Base-by-base conservation (phyloP, 2,888 invertebrate genomes). In the Dasypolia templi region DNA sequence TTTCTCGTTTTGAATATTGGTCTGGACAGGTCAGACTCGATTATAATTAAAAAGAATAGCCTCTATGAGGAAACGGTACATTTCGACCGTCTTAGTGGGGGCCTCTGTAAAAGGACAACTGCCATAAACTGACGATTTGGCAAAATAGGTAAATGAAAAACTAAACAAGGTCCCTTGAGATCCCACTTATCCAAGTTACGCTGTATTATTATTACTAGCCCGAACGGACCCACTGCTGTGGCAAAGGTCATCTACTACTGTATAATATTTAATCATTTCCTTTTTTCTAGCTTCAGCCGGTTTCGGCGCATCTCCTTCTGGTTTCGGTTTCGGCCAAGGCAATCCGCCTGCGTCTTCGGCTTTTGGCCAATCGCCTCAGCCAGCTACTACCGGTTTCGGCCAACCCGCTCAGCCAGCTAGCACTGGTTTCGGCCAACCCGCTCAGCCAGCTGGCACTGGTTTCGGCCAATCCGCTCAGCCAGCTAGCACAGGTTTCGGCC, bases 321-420 rank as follows among this genome's bases (percentile, higher is more conserved):
- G 89, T 5, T 92, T 93, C 66, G 82, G 89, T 0, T 92, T 94
- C 58, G 88, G 86, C 26, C 92, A 93, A 56, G 64, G 92, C 88
- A 2, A 71, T 86, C 0, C 35, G 22, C 12, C 77, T 1, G 42
- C 51, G 5, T n/a, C 72, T n/a, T 19, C 91, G 0, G 86, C 89
- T 12, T 92, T 93, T 70, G 92, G 92, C 0, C 73, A 74, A 53
- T 17, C 74, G 11, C 32, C 72, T 32, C 74, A 74, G n/a, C 5
- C 29, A 42, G 29, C 53, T 19, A 32, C n/a, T 42, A 71, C 88
- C 6, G 77, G 87, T 3, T 93, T 93, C 72, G 92, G 92, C 1
- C 69, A 70, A 42, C 17, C 69, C 2, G 12, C 29, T 19, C 70
- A 70, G 22, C 12, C 19, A 44, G 17, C 73, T 19, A n/a, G 17